Evolutionary conservation across 2,888 invertebrate genomes (phyloP).

Genomic region (Drosophila mimetica): DNA sequence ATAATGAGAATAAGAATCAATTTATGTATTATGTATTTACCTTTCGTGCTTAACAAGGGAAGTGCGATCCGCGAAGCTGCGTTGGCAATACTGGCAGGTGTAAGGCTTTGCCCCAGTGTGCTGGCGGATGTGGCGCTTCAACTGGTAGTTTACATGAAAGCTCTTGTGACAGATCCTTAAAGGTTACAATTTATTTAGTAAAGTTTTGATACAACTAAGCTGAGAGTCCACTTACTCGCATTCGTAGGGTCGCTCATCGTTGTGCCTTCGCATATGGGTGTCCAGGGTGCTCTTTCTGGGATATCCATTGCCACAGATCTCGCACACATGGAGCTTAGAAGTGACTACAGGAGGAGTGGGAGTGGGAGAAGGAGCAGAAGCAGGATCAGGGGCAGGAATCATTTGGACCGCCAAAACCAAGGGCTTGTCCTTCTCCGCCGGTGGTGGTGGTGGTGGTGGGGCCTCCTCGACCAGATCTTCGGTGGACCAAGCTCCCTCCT

Average conservation of each 20-base stretch:
- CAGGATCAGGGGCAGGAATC: neutral
- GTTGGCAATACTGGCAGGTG: conserved; percentile 81
- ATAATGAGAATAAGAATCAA: too few relatives aligned
- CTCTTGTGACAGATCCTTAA: conserved; percentile 81
- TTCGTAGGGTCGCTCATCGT: conserved; percentile 81
- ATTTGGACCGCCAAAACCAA: conserved; percentile 15
- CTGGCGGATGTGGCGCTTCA: conserved; percentile 83
- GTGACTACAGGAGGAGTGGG: neutral
- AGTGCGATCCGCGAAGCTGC: conserved; percentile 83
- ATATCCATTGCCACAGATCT: conserved; percentile 83
- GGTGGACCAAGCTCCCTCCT: conserved; percentile 55
- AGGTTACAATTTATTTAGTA: neutral
- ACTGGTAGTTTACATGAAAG: conserved; percentile 83
- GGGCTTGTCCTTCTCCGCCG: conserved; percentile 13
- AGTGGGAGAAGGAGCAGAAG: neutral
- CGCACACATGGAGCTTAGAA: conserved; percentile 77
- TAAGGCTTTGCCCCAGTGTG: conserved; percentile 84
- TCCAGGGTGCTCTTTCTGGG: conserved; percentile 82
- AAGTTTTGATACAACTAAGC: too few relatives aligned
- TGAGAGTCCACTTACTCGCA: conserved; percentile 79
- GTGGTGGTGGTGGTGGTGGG: conserved; percentile 1
- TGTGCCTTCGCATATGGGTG: conserved; percentile 83
- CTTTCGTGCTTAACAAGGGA: conserved; percentile 84
- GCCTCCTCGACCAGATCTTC: conserved; percentile 58
- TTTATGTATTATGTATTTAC: too few relatives aligned